phyloP scores from a whole-genome alignment of 2,797 vertebrate genomes.

The Falco rusticolus region DNA sequence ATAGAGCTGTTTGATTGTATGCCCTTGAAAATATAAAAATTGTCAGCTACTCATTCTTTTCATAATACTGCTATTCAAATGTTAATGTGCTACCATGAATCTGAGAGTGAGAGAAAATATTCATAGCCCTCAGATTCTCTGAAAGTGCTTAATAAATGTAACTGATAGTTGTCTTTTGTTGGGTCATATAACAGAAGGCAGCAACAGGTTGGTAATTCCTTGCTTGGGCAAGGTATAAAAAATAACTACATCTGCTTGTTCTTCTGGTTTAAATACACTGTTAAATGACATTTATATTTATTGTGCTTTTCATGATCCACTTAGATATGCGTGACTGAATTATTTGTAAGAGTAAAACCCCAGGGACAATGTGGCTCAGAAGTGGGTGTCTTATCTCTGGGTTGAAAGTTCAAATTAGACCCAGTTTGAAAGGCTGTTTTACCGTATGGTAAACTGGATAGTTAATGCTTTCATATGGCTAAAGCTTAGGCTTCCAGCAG shows the following conservation, averaged over 20 bases:
- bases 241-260: not conserved
- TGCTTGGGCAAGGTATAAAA: not conserved
- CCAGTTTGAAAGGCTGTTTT: not conserved
- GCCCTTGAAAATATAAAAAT: not conserved
- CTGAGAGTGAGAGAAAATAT: not conserved
- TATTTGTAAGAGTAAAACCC: not conserved
- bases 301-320: not conserved
- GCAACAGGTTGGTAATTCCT: not conserved
- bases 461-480: not conserved
- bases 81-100: not conserved
- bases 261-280: not conserved
- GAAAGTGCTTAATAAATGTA: not conserved
- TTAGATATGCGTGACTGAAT: not conserved
- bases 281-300: not conserved
- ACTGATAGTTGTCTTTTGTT: not conserved
- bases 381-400: not conserved
- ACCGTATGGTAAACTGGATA: not conserved
- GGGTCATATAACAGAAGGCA: not conserved
- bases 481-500: not conserved
- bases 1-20: not conserved
- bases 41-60: not conserved
- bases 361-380: not conserved
- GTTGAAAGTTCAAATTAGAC: not conserved
- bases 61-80: not conserved
- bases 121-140: not conserved